Evolutionary conservation across 2,888 invertebrate genomes (phyloP), one percentile per base, ranked within the genome.

Genomic region (Melieria picta): DNA sequence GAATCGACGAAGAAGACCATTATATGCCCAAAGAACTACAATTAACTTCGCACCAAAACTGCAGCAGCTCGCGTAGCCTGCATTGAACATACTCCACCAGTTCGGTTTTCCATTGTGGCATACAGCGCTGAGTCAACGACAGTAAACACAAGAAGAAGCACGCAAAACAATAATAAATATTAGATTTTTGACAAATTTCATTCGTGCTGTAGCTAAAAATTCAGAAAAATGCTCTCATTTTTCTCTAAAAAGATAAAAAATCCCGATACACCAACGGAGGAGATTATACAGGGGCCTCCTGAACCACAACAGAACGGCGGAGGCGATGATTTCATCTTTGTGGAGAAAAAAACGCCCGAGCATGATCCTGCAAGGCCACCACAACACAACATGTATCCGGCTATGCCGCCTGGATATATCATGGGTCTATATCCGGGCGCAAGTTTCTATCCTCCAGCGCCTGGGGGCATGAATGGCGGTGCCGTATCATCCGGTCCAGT

Each of bases 271-370:
- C 79, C 84, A 4, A 75, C 77, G 11, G 79, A 72, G 45, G 80
- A 79, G 16, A 71, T 76, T 11, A 77, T 80, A 16, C 78, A 79
- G 71, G 79, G 80, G n/a, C 78, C 75, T 6, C 46, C 74, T 43
- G 77, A 76, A 4, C 61, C 71, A 60, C 65, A 72, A 3, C 16
- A 58, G 48, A 65, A 56, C n/a, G 74, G 72, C 57, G 78, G 70
- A n/a, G 78, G 72, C 55, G 85, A 85, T 71, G 85, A 85, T 65
- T 85, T 85, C 65, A 80, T 84, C 64, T 81, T 85, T 56, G 76
- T 85, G 9, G 85, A 85, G 55, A 79, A 76, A 16, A 74, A 75
- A 52, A 73, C 72, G 60, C 61, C 65, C 10, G 77, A 78, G 65
- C 69, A 68, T 43, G 77, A 78, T 69, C 76, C 82, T 0, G 7